phyloP scores from a whole-genome alignment of 1,140 invertebrate genomes.

The Mercenaria mercenaria region DNA sequence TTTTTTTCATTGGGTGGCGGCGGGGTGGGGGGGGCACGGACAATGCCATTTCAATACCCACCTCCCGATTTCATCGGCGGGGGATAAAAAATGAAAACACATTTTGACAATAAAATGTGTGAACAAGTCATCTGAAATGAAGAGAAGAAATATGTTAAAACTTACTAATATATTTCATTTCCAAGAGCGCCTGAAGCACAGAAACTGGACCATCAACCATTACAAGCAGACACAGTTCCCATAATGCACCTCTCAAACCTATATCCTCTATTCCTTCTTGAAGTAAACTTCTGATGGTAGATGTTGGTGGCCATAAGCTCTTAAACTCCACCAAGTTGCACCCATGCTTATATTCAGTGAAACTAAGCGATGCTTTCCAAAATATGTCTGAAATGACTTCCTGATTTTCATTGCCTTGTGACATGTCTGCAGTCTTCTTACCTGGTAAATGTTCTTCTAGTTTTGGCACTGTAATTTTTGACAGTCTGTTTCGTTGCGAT shows the following conservation, averaged over 20 bases:
- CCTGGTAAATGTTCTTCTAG: not conserved
- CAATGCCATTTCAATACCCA: no score
- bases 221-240: slow-evolving; percentile 26
- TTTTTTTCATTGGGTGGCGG: no score
- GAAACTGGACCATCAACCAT: slow-evolving; percentile 15
- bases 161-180: slow-evolving; percentile 46
- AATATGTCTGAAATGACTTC: slow-evolving; percentile 29
- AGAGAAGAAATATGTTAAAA: no score
- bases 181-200: slow-evolving; percentile 14
- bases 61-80: no score
- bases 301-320: slow-evolving; percentile 28
- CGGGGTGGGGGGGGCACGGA: no score
- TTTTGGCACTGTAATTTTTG: not conserved
- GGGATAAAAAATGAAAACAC: no score
- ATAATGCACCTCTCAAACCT: slow-evolving; percentile 43
- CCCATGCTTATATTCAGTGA: slow-evolving; percentile 35
- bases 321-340: slow-evolving; percentile 15
- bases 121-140: not conserved
- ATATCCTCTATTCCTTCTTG: slow-evolving; percentile 1
- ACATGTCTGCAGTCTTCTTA: slow-evolving; percentile 1
- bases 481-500: not conserved
- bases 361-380: slow-evolving; percentile 33
- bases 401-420: slow-evolving; percentile 32
- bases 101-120: no score
- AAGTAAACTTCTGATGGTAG: not conserved